Evolutionary conservation across 2,888 invertebrate genomes (phyloP).

Genomic region (Rhogogaster chlorosoma): DNA sequence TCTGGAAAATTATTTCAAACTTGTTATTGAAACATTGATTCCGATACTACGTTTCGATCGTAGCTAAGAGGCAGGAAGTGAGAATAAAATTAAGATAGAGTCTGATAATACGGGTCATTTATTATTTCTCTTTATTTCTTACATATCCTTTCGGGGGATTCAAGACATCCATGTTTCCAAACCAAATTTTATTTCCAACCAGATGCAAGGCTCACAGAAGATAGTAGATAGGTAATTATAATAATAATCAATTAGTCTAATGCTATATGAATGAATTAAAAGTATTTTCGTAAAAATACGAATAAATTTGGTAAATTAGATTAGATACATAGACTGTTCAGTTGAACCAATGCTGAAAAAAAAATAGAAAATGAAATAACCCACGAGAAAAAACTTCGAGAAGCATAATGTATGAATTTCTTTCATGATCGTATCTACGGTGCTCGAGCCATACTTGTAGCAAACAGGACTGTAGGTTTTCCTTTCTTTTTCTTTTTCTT

Average conservation of each 20-base stretch:
- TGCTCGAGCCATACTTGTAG: slow-evolving; percentile 80
- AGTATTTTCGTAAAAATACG: background rate
- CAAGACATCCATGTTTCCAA: background rate
- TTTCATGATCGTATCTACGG: slow-evolving; percentile 61
- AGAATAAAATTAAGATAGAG: background rate
- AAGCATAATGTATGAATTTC: background rate
- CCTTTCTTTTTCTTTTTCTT: slow-evolving; percentile 87
- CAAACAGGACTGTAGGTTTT: slow-evolving; percentile 88
- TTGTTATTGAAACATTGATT: background rate
- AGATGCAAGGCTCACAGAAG: background rate
- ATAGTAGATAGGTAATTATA: background rate
- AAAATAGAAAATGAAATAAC: background rate
- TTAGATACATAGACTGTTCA: background rate
- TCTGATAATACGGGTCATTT: background rate
- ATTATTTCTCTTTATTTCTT: background rate
- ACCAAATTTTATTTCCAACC: slow-evolving; percentile 24
- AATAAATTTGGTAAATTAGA: slow-evolving; percentile 6
- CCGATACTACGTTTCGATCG: background rate
- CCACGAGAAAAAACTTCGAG: background rate
- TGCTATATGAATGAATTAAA: background rate
- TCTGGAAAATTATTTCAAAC: background rate
- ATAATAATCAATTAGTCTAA: background rate
- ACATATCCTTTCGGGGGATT: background rate
- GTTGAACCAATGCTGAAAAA: background rate
- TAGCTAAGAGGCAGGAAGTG: background rate